A percentile compares a stretch with the other conserved stretches of the same genome.
Conservation (phyloP, 1,140 invertebrate genomes). For the Melanaphis sacchari region DNA sequence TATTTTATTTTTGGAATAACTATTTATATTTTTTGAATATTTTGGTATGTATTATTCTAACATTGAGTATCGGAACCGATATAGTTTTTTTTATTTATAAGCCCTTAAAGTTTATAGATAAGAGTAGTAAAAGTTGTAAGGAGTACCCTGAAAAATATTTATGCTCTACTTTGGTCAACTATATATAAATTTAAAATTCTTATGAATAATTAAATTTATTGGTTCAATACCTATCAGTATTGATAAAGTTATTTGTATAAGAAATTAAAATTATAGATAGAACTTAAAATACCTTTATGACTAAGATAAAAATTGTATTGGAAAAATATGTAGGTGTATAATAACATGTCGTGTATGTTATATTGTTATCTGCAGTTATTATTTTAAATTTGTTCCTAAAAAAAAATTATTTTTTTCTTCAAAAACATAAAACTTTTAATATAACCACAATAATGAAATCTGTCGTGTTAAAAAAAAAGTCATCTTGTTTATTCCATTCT, state of each 20-base stretch:
- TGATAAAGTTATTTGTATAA: background rate
- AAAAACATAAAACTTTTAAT: background rate
- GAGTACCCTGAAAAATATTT: background rate
- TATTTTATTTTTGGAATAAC: background rate
- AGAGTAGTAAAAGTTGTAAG: background rate
- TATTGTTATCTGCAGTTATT: background rate
- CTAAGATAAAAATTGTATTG: background rate
- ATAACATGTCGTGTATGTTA: background rate
- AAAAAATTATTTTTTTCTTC: background rate
- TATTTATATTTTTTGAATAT: background rate
- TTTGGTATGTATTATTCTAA: background rate
- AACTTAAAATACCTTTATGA: background rate
- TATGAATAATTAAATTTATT: background rate
- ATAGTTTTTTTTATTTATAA: background rate
- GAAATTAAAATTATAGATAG: background rate
- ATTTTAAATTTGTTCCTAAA: background rate
- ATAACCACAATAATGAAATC: background rate
- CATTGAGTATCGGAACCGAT: background rate
- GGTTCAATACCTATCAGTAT: background rate
- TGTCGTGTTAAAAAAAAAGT: background rate
- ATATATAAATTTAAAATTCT: background rate
- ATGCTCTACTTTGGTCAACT: background rate
- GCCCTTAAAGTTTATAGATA: background rate
- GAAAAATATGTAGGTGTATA: background rate
- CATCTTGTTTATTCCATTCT: background rate